Evolutionary conservation across 2,888 invertebrate species (phyloP).

Genomic region (Eudemis profundana): DNA sequence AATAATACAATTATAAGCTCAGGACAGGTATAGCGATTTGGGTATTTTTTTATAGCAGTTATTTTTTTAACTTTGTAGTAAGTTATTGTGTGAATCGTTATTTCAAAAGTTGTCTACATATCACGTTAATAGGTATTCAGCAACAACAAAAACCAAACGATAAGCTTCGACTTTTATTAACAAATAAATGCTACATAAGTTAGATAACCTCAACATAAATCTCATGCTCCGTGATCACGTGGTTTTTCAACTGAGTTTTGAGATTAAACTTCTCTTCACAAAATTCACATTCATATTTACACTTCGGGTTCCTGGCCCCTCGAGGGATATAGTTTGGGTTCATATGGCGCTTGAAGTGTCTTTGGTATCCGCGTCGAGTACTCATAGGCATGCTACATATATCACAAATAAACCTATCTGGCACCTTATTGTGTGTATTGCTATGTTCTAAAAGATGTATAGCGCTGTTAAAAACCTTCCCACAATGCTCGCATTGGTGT

Average conservation of each 20-base stretch:
- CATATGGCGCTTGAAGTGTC: conserved; percentile 50
- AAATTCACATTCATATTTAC: conserved; percentile 33
- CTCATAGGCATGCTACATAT: conserved; percentile 58
- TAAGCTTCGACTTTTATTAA: conserved; percentile 6
- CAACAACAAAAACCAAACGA: neutral
- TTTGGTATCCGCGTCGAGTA: conserved; percentile 58
- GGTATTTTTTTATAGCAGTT: too few species aligned
- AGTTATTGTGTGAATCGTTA: too few species aligned
- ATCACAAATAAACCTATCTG: conserved; percentile 58
- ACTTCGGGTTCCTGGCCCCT: neutral
- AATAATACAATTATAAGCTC: too few species aligned
- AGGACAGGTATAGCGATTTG: too few species aligned
- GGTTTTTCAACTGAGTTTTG: conserved; percentile 30
- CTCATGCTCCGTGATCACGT: conserved; percentile 40
- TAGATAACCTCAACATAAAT: conserved; percentile 11
- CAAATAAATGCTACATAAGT: neutral
- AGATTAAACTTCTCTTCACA: conserved; percentile 28
- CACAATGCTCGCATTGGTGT: conserved; percentile 62
- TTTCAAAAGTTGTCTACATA: too few species aligned
- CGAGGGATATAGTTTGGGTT: conserved; percentile 21
- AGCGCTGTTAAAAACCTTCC: conserved; percentile 56
- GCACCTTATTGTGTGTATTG: conserved; percentile 57
- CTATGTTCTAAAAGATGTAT: conserved; percentile 59
- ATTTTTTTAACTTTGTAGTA: too few species aligned
- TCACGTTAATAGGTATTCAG: too few species aligned